Percentiles rank a stretch among this genome's conserved stretches.
phyloP scores from a whole-genome alignment of 2,797 vertebrate genomes.

The Tympanoctomys barrerae region DNA sequence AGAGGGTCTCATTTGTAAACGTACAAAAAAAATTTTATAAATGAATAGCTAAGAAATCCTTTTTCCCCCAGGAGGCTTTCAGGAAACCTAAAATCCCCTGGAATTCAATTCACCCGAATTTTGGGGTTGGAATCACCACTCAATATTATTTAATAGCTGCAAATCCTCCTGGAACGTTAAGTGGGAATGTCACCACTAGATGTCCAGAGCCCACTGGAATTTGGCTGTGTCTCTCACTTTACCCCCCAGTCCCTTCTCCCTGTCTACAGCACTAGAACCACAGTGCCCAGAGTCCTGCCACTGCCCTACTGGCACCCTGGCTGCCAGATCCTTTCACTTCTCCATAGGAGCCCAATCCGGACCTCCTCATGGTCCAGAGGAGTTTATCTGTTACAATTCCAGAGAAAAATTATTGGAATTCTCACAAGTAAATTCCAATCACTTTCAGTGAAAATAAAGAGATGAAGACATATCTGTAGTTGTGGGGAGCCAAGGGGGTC shows the following conservation, averaged over 20 bases:
- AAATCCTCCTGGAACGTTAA: not conserved
- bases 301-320: not conserved
- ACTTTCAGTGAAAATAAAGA: not conserved
- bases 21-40: slow-evolving; percentile 73
- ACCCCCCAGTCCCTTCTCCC: not conserved
- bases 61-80: slow-evolving; percentile 41
- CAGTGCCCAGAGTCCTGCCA: not conserved
- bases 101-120: slow-evolving; percentile 8
- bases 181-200: not conserved
- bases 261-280: not conserved
- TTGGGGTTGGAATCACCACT: not conserved
- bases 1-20: slow-evolving; percentile 76
- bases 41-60: slow-evolving; percentile 69
- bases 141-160: slow-evolving; percentile 26
- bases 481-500: not conserved
- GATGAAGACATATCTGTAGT: not conserved
- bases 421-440: not conserved
- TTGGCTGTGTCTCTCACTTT: not conserved
- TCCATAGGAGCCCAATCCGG: not conserved
- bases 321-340: not conserved
- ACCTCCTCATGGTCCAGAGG: not conserved
- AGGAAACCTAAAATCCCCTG: slow-evolving; percentile 56
- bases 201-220: not conserved
- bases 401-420: not conserved
- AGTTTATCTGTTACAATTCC: not conserved